Base-by-base conservation (phyloP, 2,797 vertebrate genomes). In the Eidolon dupreanum region DNA sequence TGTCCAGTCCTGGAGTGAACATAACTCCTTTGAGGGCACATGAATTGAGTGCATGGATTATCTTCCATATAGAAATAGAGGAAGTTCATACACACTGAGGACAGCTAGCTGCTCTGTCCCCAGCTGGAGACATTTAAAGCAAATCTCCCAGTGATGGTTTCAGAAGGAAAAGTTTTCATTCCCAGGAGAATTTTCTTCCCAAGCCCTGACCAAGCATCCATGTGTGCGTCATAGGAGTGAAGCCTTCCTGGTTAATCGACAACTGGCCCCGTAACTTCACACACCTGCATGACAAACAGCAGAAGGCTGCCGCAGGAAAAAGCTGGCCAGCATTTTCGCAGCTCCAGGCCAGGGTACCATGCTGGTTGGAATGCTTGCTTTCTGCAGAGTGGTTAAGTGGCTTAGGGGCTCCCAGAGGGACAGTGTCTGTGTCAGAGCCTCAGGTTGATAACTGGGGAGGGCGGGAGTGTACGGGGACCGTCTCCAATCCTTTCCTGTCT, bases 271-370 rank as follows among this genome's bases (percentile, higher is more conserved):
- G 2, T 5, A 2, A 16, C 17, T 26, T 78, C 57, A 38, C 85
- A 16, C 38, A 1, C 36, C 59, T 2, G 11, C 4, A 8, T 0
- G 6, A 71, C 24, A 13, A 3, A 16, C 6, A 10, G 38, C 6
- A 19, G 73, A 38, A 26, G 20, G 33, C 70, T 8, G 33, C n/a
- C 41, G 13, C 4, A 20, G 43, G 59, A 26, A 1, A 13, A 36
- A 36, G 20, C 82, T 71, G 65, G 49, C n/a, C 22, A 4, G 15
- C 31, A 2, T 13, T 7, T 49, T 33, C 0, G n/a, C 4, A 10
- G 46, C 19, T 19, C 57, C 19, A 12, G 17, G 71, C 57, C 57
- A 33, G 71, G 20, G 38, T 2, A 0, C 78, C 55, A 6, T 2
- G 43, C 61, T 36, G 51, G 11, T 17, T 36, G 63, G 20, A 22